phyloP scores from a whole-genome alignment of 1,140 invertebrate species.

The Steinernema khuongi region DNA sequence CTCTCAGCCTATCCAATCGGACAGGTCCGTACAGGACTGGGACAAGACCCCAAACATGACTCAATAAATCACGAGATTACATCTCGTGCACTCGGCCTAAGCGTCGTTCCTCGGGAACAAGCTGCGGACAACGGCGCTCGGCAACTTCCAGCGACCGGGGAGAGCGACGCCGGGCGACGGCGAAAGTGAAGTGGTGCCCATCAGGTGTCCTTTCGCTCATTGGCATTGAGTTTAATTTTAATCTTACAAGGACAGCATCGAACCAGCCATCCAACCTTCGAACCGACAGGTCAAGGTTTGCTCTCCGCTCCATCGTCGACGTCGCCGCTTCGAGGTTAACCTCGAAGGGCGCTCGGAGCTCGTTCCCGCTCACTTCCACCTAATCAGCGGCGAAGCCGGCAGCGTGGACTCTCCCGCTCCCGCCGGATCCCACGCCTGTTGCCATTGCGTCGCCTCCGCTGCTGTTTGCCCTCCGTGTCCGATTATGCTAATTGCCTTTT shows the following conservation, averaged over 20 bases:
- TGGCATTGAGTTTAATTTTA: neutral
- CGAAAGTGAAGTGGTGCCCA: neutral
- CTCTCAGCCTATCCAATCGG: neutral
- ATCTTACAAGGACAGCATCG: neutral
- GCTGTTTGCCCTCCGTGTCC: neutral
- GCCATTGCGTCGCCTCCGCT: neutral
- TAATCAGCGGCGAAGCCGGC: neutral
- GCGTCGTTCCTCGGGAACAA: neutral
- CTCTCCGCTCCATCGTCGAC: neutral
- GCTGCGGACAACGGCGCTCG: neutral
- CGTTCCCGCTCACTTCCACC: neutral
- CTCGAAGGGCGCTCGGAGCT: neutral
- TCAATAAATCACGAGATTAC: neutral
- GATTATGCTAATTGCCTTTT: slow-evolving; percentile 15
- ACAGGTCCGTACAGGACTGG: neutral
- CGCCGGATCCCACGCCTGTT: neutral
- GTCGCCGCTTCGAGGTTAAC: neutral
- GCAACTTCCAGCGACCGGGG: neutral
- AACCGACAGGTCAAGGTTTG: neutral
- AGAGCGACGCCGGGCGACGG: neutral
- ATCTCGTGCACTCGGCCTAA: neutral
- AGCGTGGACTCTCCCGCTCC: neutral
- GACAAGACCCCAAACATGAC: neutral
- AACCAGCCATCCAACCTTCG: neutral
- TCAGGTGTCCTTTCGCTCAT: neutral